phyloP scores from a whole-genome alignment of 2,113 vertebrate genomes.

The Sminthopsis crassicaudata region DNA sequence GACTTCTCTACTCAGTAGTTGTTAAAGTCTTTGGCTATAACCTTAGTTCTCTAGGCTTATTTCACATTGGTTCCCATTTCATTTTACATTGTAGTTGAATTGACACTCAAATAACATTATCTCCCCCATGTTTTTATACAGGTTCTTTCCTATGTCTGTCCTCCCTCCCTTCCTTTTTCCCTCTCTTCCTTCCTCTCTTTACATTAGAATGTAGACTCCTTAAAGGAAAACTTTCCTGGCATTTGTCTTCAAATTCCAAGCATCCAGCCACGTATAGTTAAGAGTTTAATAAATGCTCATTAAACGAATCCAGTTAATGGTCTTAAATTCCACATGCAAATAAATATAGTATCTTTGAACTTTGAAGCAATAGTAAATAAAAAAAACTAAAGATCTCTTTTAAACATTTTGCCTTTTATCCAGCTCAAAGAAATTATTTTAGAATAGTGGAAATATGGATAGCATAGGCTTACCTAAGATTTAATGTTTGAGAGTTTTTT shows the following conservation, averaged over 20 bases:
- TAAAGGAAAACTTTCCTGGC: not conserved
- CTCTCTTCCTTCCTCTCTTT: not conserved
- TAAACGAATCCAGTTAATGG: not conserved
- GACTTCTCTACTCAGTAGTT: not conserved
- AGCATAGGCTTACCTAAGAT: slow-evolving; percentile 50
- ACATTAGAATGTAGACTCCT: not conserved
- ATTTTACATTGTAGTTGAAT: not conserved
- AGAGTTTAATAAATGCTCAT: not conserved
- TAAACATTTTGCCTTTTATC: not conserved
- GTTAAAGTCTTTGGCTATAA: not conserved
- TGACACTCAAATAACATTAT: not conserved
- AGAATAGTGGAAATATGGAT: slow-evolving; percentile 60
- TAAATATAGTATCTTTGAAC: not conserved
- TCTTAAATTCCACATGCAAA: not conserved
- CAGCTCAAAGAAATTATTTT: slow-evolving; percentile 45
- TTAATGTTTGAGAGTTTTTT: slow-evolving; percentile 61
- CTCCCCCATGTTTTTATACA: not conserved
- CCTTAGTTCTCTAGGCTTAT: not conserved
- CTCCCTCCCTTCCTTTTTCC: too few relatives aligned
- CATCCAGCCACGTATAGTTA: not conserved
- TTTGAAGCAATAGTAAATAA: not conserved
- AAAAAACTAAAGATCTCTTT: not conserved
- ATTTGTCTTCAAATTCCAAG: not conserved
- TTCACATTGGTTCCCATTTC: not conserved
- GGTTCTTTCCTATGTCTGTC: not conserved